Percentiles rank a stretch among this genome's conserved stretches.
These are phyloP conservation scores for Lysiphlebus fabarum DNA, from an alignment of 1,140 invertebrate species.

Conservation along the genomic window DNA sequence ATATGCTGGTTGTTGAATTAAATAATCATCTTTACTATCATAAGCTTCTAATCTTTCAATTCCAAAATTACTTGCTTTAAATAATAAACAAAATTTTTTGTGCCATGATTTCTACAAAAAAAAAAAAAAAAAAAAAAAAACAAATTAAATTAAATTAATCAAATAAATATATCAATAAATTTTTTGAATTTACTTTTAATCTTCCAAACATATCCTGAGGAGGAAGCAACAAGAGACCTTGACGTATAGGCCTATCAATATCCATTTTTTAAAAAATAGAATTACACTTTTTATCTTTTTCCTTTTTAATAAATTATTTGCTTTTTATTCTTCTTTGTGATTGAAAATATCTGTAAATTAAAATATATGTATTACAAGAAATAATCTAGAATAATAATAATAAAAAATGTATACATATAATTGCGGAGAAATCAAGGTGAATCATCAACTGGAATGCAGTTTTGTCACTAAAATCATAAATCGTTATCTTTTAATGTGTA, in stretches of 20 bases:
- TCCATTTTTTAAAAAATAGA: constrained; percentile 55
- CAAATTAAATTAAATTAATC: not conserved
- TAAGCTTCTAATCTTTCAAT: constrained; percentile 81
- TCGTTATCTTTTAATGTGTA: no score
- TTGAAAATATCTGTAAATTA: no score
- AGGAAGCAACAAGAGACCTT: constrained; percentile 67
- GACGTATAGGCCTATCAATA: constrained; percentile 63
- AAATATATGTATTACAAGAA: no score
- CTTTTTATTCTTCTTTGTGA: no score
- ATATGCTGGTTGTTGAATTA: constrained; percentile 61
- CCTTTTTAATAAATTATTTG: no score
- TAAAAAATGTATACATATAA: no score
- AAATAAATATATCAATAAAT: not conserved
- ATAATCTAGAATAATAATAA: no score
- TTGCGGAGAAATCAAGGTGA: no score
- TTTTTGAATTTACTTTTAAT: constrained; percentile 51
- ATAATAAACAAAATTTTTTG: constrained; percentile 73
- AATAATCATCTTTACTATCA: constrained; percentile 70
- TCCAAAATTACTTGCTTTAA: constrained; percentile 76
- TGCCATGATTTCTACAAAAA: constrained; percentile 70
- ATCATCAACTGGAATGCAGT: no score
- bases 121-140: constrained; percentile 21
- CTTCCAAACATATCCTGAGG: constrained; percentile 62
- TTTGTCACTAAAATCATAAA: no score
- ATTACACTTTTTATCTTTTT: no score